Conservation (phyloP, 2,113 vertebrate species). For the Syrmaticus mikado region DNA sequence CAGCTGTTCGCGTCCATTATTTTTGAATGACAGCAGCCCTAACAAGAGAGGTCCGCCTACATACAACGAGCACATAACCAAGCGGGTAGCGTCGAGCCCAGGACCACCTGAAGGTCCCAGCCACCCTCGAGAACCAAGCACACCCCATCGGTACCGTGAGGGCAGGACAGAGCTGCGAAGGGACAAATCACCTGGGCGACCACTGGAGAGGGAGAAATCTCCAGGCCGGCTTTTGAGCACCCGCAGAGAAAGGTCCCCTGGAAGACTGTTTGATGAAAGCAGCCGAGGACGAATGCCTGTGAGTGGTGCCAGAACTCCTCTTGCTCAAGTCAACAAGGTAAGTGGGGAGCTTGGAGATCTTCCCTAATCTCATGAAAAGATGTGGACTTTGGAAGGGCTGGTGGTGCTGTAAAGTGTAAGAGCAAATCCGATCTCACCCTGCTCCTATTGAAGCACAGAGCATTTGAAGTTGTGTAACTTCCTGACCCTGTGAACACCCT, state of each 20-base stretch:
- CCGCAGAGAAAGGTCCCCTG: slow-evolving; percentile 92
- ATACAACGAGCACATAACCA: slow-evolving; percentile 98
- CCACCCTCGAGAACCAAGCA: slow-evolving; percentile 95
- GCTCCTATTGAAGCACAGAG: neutral
- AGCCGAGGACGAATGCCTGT: slow-evolving; percentile 86
- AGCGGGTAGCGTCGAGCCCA: slow-evolving; percentile 91
- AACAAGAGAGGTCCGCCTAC: slow-evolving; percentile 97
- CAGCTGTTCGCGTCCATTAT: slow-evolving; percentile 41
- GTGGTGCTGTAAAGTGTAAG: neutral
- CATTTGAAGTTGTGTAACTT: accelerated
- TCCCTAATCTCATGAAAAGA: neutral
- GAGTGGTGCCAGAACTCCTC: slow-evolving; percentile 90
- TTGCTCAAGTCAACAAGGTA: slow-evolving; percentile 97
- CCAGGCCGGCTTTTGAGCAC: slow-evolving; percentile 93
- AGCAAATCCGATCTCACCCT: neutral
- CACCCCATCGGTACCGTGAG: slow-evolving; percentile 95
- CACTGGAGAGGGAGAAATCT: slow-evolving; percentile 94
- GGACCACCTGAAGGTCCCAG: slow-evolving; percentile 87
- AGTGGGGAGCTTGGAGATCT: neutral
- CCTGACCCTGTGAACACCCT: neutral
- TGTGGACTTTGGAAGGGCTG: neutral
- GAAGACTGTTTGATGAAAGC: slow-evolving; percentile 90
- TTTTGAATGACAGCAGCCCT: slow-evolving; percentile 84
- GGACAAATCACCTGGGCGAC: slow-evolving; percentile 95
- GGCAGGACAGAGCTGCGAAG: slow-evolving; percentile 93